Percentiles rank a stretch among this genome's conserved stretches.
phyloP scores from a whole-genome alignment of 2,113 vertebrate genomes.

The Pseudolaguvia tuberculata region DNA sequence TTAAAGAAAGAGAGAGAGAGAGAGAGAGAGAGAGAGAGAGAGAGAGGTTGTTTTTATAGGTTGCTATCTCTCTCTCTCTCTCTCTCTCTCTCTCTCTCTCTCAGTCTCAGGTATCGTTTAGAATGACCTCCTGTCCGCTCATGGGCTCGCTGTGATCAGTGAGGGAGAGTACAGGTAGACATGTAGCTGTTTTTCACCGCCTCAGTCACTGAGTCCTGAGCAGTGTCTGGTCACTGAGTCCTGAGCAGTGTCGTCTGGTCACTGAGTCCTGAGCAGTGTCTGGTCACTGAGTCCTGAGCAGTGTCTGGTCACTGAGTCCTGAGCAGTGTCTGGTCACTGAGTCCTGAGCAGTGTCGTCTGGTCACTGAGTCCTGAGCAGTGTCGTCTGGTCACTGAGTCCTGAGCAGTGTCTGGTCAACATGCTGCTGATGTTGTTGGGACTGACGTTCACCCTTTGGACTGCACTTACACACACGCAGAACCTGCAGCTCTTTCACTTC shows the following conservation, averaged over 20 bases:
- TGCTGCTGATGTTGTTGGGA: not conserved
- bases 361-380: not conserved
- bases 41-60: too few species aligned
- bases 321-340: not conserved
- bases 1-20: not conserved
- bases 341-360: not conserved
- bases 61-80: not conserved
- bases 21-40: too few species aligned
- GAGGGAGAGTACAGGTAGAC: not conserved
- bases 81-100: not conserved
- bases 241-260: not conserved
- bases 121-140: not conserved
- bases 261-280: not conserved
- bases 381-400: constrained; percentile 4
- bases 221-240: not conserved
- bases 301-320: not conserved
- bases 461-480: not conserved
- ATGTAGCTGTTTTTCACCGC: not conserved
- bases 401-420: not conserved
- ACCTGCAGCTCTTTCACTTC: constrained; percentile 6
- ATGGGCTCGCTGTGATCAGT: not conserved
- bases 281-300: not conserved
- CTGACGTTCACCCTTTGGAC: not conserved
- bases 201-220: not conserved
- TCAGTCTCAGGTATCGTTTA: constrained; percentile 10